Evolutionary conservation across 1,140 invertebrate species (phyloP), one percentile per base, ranked within the genome.

Genomic region (Tetramorium parvispinum): DNA sequence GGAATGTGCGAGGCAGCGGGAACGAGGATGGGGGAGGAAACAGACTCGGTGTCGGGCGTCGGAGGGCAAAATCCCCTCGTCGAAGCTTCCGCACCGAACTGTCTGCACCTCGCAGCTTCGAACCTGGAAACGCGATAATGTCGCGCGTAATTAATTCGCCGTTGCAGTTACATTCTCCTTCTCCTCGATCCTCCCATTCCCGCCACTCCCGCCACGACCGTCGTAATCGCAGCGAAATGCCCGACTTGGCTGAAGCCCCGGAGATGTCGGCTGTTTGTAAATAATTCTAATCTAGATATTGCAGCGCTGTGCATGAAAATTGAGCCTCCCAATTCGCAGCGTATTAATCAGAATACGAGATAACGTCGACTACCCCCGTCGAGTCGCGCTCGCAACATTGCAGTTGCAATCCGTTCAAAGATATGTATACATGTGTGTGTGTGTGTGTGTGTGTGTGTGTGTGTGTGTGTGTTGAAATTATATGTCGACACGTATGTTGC

Each of bases 91-190:
- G 81, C 55, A 55, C 37, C 68, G 55, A 82, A 66, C 79, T 86
- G 85, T 89, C 87, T 82, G 76, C 85, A 73, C 78, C 63, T 86
- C 70, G 76, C 57, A 68, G 68, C 32, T 61, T 63, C 81, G 57
- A 57, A 82, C 27, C 68, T 51, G 71, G 75, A 81, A 89, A 87
- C 61, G 88, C 79, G 89, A 90, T 90, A 88, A 90, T 83, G 82
- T 91, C 89, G 77, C 81, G 81, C 77, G 71, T 87, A 91, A 90
- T 90, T 91, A 91, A 91, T 90, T 88, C 86, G 76, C 87, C 75
- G 61, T 55, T 63, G 51, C 46, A 77, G 65, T 63, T 85, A 87
- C 83, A 70, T 57, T 78, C 43, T 55, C 24, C n/a, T 57, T 11
- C 71, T 18, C 76, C 11, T 18, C 16, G 3, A 32, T 32, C 2